These are phyloP conservation scores for Phaenicophaeus curvirostris DNA, from an alignment of 2,797 vertebrate genomes.

Conservation along the genomic window DNA sequence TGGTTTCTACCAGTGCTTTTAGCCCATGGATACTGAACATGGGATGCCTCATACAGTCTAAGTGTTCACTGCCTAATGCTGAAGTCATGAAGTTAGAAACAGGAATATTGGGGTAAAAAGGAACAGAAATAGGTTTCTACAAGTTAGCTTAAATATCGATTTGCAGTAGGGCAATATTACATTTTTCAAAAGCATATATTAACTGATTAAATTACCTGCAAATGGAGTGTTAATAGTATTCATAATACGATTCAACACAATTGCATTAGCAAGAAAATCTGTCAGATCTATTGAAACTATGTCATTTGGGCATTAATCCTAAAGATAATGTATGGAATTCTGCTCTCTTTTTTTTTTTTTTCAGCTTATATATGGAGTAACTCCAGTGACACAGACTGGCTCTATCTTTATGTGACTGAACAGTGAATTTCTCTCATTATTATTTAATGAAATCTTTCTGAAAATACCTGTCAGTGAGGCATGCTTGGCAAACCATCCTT, in stretches of 20 bases:
- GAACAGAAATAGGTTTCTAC: constrained; percentile 42
- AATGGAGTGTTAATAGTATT: constrained; percentile 31
- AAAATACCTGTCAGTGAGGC: not conserved
- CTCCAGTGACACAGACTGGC: not conserved
- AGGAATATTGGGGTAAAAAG: constrained; percentile 2
- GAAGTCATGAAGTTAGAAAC: constrained; percentile 38
- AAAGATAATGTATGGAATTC: constrained; percentile 5
- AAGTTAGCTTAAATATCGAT: constrained; percentile 43
- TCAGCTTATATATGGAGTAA: not conserved
- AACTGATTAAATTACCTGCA: constrained; percentile 49
- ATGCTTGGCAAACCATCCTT: not conserved
- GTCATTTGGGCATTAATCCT: constrained; percentile 13
- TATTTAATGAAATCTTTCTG: constrained; percentile 27
- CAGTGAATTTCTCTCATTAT: not conserved
- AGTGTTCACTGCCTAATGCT: constrained; percentile 24
- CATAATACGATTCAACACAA: constrained; percentile 19
- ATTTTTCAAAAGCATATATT: not conserved
- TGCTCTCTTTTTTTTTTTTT: not conserved
- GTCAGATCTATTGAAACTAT: not conserved
- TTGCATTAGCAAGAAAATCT: constrained; percentile 24
- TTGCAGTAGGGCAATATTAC: not conserved
- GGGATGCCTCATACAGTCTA: not conserved
- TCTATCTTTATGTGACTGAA: not conserved
- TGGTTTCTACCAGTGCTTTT: constrained; percentile 28
- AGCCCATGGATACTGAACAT: not conserved